Conservation (phyloP, 2,888 invertebrate species). For the Parnassius glacialis region DNA sequence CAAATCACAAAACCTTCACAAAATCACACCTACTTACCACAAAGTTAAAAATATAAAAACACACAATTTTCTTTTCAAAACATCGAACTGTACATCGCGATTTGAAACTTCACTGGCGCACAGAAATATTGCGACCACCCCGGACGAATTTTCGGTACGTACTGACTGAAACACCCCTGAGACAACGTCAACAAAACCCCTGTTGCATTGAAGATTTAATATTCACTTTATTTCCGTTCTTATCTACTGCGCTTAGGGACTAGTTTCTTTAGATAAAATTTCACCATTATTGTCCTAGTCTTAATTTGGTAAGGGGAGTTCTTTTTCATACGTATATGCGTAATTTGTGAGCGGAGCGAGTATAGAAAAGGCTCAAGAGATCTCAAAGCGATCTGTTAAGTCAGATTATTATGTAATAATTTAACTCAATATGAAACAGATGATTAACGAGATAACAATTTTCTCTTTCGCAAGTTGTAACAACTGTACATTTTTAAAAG, state of each 20-base stretch:
- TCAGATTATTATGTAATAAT: too few relatives aligned
- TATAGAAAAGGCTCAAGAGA: conserved; percentile 11
- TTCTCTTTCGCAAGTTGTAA: too few relatives aligned
- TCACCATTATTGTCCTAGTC: conserved; percentile 6
- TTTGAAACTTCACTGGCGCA: conserved; percentile 6
- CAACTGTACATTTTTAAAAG: too few relatives aligned
- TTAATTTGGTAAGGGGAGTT: conserved; percentile 12
- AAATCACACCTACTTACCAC: too few relatives aligned
- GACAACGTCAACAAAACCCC: conserved; percentile 25
- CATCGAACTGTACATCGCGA: conserved; percentile 20
- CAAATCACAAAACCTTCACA: too few relatives aligned
- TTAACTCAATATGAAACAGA: too few relatives aligned
- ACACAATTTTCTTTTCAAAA: neutral
- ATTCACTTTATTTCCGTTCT: neutral
- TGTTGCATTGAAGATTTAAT: conserved; percentile 6
- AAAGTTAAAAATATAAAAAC: too few relatives aligned
- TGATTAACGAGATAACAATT: too few relatives aligned
- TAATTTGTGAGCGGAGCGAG: neutral
- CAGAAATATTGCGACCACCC: conserved; percentile 7
- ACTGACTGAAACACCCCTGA: conserved; percentile 24
- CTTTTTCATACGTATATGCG: conserved; percentile 21
- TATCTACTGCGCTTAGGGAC: too few relatives aligned
- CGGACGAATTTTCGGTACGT: conserved; percentile 10
- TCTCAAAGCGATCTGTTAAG: neutral
- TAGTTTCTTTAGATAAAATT: neutral